Evolutionary conservation across 2,888 invertebrate species (phyloP), one percentile per base, ranked within the genome.

Genomic region (Microctonus aethiopoides): DNA sequence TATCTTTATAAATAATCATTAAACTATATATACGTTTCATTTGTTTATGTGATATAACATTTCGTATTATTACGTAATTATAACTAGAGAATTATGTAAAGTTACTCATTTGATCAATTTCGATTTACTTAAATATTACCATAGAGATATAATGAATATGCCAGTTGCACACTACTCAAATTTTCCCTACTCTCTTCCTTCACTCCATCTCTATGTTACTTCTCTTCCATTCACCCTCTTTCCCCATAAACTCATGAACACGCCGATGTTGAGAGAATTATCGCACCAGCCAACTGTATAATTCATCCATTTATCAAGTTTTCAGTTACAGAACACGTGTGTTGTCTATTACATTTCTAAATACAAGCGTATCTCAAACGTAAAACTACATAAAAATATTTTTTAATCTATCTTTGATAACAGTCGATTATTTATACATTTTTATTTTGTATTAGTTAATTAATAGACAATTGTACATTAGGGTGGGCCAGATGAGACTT

Each of bases 231-330:
- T 39, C 39, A n/a, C 39, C 39, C 39, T 39, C 36, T 62, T 56
- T 57, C 65, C 39, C 62, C 62, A 67, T 54, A 69, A 70, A 66
- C 68, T 77, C 75, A 72, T 72, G 73, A 76, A 77, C 76, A 74
- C 75, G 72, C 76, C 76, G 72, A 78, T 75, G 75, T 69, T 64
- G 72, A 75, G 76, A 79, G 78, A 81, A 78, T 79, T 80, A 80
- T 78, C 74, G 68, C 71, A 71, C 39, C 71, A 56, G 70, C 57
- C 51, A 69, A 70, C 70, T 69, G 74, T 77, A 79, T 80, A 81
- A 81, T 39, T 39, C 6, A 81, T 80, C 76, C 77, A 78, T 77
- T 79, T 76, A 74, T 36, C 34, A 70, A 78, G 70, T 74, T 71
- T 74, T 78, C 75, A 72, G 75, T 73, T 76, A 76, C 74, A 74